Evolutionary conservation across 1,140 invertebrate species (phyloP), one percentile per base, ranked within the genome.

Genomic region (Drosophila tristis): DNA sequence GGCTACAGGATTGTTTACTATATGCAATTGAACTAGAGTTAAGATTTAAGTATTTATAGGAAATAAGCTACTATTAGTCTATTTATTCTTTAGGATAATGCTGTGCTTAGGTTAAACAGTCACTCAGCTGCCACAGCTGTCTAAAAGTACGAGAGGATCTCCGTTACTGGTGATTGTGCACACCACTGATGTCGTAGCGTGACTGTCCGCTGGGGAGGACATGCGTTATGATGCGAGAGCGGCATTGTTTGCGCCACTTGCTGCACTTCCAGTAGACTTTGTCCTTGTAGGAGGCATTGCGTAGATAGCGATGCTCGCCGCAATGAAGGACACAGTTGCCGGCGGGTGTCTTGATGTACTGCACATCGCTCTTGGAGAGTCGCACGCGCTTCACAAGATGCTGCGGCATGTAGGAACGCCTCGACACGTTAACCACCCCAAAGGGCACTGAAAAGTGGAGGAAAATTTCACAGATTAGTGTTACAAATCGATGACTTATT

Each of bases 181-280:
- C 65, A 25, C 90, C 90, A 57, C 91, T 90, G 31, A 86, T 54
- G 20, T 78, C 77, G 45, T 80, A 91, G 2, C 74, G 74, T 0
- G 74, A 50, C 48, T 81, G 51, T 5, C 58, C 75, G 20, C 56
- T 78, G 7, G 47, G 51, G 56, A 68, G 51, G 5, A 64, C 26
- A 43, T 78, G 79, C 0, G 91, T 92, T 13, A 92, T 92, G 26
- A 92, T 68, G 11, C 91, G 63, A 11, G 90, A 81, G 9, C 80
- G 81, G 26, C 91, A 92, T 47, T 89, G 74, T 16, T 71, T 80
- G 29, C 91, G 91, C 91, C 91, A 92, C 55, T 89, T 91, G 72
- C 90, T 75, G 74, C 91, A 92, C 71, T 92, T 92, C 90, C 91
- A 92, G 57, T 92, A 92, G 5, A 90, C 68, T 31, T 92, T 92